Conservation (phyloP, 1,140 invertebrate genomes). For the Dendrolimus kikuchii region DNA sequence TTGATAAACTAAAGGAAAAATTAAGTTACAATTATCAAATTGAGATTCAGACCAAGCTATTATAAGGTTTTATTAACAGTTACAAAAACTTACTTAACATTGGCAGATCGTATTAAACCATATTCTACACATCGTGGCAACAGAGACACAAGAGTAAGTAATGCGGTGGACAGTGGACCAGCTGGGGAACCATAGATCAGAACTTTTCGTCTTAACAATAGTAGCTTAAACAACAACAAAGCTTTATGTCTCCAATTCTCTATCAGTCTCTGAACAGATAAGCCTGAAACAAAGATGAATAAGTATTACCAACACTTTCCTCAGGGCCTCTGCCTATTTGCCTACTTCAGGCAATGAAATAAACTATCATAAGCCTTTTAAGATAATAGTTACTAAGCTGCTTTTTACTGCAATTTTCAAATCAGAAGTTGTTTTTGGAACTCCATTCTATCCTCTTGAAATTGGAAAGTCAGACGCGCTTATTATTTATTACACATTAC, state of each 20-base stretch:
- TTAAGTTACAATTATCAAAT: conserved; percentile 4
- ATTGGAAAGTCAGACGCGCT: no score
- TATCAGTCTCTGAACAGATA: conserved; percentile 75
- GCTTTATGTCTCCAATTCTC: conserved; percentile 93
- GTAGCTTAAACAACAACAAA: conserved; percentile 93
- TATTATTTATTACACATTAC: no score
- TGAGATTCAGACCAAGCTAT: no score
- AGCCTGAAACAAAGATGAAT: conserved; percentile 30
- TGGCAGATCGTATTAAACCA: conserved; percentile 88
- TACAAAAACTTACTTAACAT: conserved; percentile 77
- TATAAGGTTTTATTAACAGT: background rate
- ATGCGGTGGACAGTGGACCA: conserved; percentile 87
- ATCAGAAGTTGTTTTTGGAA: no score
- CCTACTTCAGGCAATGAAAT: no score
- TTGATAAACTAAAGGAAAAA: conserved; percentile 75
- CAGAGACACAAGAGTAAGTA: conserved; percentile 92
- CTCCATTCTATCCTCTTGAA: no score
- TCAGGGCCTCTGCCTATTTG: no score
- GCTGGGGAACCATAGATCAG: conserved; percentile 96
- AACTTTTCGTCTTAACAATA: conserved; percentile 89
- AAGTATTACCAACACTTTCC: no score
- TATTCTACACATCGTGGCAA: conserved; percentile 92
- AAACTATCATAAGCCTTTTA: no score
- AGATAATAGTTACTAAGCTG: no score
- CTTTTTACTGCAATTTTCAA: no score